Percentiles rank a stretch among this genome's conserved stretches.
Conservation (phyloP, 2,888 invertebrate genomes). For the Ashinkailepas kermadecensis region DNA sequence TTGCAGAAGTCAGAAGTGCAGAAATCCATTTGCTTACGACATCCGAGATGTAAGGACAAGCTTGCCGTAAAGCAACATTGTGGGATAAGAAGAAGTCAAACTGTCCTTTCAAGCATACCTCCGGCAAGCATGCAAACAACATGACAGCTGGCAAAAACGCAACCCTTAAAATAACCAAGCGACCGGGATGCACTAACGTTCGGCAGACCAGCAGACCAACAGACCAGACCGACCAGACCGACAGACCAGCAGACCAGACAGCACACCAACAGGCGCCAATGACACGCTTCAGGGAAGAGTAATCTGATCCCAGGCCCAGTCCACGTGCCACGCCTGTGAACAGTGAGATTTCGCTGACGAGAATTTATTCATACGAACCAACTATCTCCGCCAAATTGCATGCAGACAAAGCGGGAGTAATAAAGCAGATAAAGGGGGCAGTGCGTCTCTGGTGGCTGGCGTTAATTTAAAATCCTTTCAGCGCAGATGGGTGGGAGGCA, state of each 20-base stretch:
- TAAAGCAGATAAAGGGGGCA: conserved; percentile 15
- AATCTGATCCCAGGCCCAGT: background rate
- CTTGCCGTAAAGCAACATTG: no score
- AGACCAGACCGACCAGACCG: background rate
- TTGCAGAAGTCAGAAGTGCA: no score
- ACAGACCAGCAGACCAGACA: background rate
- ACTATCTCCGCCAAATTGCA: conserved; percentile 18
- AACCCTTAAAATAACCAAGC: no score
- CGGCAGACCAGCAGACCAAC: background rate
- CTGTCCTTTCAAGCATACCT: no score
- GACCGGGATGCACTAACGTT: no score
- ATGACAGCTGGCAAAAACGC: no score
- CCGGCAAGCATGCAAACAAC: no score
- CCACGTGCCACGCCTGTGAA: background rate
- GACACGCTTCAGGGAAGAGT: background rate
- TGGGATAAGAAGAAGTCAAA: no score
- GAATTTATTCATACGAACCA: conserved; percentile 16
- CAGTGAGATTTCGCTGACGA: background rate
- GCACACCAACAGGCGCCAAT: background rate
- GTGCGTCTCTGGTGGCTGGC: conserved; percentile 13
- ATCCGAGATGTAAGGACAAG: no score
- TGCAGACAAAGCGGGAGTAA: conserved; percentile 19
- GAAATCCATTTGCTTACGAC: no score
- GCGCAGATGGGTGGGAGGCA: background rate
- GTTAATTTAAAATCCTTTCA: conserved; percentile 22